A percentile compares a stretch with the other conserved stretches of the same genome.
These are phyloP conservation scores for Portunus trituberculatus DNA, from an alignment of 1,140 invertebrate species.

Conservation along the genomic window DNA sequence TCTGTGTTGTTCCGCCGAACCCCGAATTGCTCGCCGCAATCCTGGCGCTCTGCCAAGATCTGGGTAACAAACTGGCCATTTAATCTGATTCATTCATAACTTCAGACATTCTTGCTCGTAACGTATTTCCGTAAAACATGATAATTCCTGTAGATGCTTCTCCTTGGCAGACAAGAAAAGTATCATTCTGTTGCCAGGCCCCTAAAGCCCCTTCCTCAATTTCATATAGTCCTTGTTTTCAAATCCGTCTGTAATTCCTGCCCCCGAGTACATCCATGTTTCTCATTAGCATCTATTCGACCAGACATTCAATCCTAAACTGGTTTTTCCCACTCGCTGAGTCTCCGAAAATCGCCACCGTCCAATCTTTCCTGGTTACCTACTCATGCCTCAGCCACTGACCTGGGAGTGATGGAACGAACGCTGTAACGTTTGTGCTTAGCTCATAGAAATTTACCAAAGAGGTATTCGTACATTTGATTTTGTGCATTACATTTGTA, in stretches of 20 bases:
- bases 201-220: neutral
- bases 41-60: neutral
- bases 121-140: neutral
- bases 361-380: no score
- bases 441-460: no score
- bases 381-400: no score
- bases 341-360: neutral
- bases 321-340: neutral
- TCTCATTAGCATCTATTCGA: neutral
- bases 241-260: neutral
- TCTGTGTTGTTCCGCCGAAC: neutral
- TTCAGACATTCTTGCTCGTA: neutral
- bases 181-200: neutral
- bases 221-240: neutral
- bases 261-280: neutral
- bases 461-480: no score
- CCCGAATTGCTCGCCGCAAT: neutral
- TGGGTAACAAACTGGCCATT: neutral
- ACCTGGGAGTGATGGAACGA: no score
- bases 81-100: constrained; percentile 15
- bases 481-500: no score
- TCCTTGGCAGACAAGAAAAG: neutral
- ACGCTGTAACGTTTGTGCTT: no score
- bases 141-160: neutral
- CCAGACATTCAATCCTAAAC: neutral